A percentile compares a stretch with the other conserved stretches of the same genome.
phyloP scores from a whole-genome alignment of 2,888 invertebrate species.

The Gerris lacustris region DNA sequence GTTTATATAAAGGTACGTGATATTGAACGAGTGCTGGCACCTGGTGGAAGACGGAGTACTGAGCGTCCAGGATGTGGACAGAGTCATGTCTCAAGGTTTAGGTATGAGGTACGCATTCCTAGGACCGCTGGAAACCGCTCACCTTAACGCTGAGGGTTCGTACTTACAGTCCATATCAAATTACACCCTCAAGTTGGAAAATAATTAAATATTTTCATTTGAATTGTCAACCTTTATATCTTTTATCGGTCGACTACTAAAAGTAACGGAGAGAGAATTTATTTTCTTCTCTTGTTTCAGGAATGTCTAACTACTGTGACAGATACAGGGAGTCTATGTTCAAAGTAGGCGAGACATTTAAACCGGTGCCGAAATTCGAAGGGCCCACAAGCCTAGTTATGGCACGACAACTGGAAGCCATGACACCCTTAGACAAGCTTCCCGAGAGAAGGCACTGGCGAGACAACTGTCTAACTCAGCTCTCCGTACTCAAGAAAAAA shows the following conservation, averaged over 20 bases:
- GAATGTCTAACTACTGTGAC: slow-evolving; percentile 50
- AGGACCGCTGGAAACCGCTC: slow-evolving; percentile 85
- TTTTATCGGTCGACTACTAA: too few relatives aligned
- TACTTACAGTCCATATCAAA: background rate
- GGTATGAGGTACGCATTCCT: slow-evolving; percentile 93
- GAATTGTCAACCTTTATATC: too few relatives aligned
- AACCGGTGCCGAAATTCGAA: slow-evolving; percentile 59
- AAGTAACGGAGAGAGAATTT: too few relatives aligned
- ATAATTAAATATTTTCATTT: too few relatives aligned
- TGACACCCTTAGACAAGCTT: slow-evolving; percentile 61
- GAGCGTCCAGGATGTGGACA: slow-evolving; percentile 76
- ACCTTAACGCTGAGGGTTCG: slow-evolving; percentile 85
- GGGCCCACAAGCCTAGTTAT: slow-evolving; percentile 54
- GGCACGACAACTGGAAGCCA: slow-evolving; percentile 56
- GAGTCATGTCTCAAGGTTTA: slow-evolving; percentile 85
- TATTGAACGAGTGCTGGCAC: slow-evolving; percentile 84
- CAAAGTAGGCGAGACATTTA: slow-evolving; percentile 58
- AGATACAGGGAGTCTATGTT: slow-evolving; percentile 49
- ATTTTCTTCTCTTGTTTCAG: slow-evolving; percentile 33
- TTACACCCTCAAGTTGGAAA: too few relatives aligned
- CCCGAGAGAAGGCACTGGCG: slow-evolving; percentile 66
- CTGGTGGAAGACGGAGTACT: slow-evolving; percentile 74
- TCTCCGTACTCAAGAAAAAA: slow-evolving; percentile 66
- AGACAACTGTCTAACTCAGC: slow-evolving; percentile 65
- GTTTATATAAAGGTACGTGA: slow-evolving; percentile 57